Base-by-base conservation (phyloP, 2,888 invertebrate species). In the Nebria brevicollis region DNA sequence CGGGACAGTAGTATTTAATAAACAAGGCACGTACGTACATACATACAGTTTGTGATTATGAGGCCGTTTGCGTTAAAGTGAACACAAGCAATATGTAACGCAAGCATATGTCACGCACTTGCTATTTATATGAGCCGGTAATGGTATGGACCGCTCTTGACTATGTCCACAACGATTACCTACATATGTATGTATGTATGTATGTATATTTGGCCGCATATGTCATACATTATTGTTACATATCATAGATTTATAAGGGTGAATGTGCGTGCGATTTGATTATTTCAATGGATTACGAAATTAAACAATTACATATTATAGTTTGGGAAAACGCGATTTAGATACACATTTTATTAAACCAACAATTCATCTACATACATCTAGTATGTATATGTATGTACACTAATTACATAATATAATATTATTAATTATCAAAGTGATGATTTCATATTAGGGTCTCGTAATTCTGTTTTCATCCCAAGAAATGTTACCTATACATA, bases 101-200 rank as follows among this genome's bases (percentile, higher is more conserved):
- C 54, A 11, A 54, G 76, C 80, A 76, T 81, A 81, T 81, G 80
- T 81, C 80, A 81, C 80, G 80, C 75, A 72, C 80, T 41, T 43
- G 43, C 75, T 76, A 81, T 81, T 75, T 79, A 79, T 79, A 79
- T 43, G 68, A 20, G 72, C 77, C 25, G 73, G 41, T 73, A 78
- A 73, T 42, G 78, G 42, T 65, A 41, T 72, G 34, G 26, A n/a
- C 15, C 70, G 70, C 70, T 15, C 70, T 70, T 70, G 70, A 11
- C 20, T 70, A 34, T 70, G 70, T 70, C 70, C 13, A 70, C 70
- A 70, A 11, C 34, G 70, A 34, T 25, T 34, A 34, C 25, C 70
- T 54, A 20, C 20, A 20, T 20, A 20, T 20, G 20, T 20, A 20
- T 20, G 20, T 20, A 20, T 20, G 20, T 20, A 20, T 20, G 20